Evolutionary conservation across 2,113 vertebrate genomes (phyloP).

Genomic region (Brienomyrus brachyistius): DNA sequence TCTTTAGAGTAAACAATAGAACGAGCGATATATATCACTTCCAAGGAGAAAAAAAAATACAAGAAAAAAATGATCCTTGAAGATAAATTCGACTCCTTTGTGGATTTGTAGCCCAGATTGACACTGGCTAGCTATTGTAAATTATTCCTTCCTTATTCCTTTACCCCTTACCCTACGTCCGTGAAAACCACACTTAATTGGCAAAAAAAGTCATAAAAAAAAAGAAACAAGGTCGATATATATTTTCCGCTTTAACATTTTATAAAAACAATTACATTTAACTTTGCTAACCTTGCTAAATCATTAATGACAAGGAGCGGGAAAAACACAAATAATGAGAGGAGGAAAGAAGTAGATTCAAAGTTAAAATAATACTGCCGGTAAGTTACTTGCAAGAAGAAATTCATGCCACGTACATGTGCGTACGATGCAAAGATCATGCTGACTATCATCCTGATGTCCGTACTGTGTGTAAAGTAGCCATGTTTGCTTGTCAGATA

Average conservation of each 20-base stretch:
- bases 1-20: conserved; percentile 3
- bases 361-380: not conserved
- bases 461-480: not conserved
- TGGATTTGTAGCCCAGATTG: not conserved
- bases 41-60: not conserved
- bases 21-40: not conserved
- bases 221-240: not conserved
- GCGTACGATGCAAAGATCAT: not conserved
- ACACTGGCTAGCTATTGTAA: conserved; percentile 16
- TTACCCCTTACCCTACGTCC: not conserved
- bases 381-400: not conserved
- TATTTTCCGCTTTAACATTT: not conserved
- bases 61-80: not conserved
- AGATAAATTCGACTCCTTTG: not conserved
- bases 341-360: not conserved
- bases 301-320: not conserved
- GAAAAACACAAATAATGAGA: not conserved
- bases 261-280: conserved; percentile 1
- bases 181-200: not conserved
- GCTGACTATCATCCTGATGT: not conserved
- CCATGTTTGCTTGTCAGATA: not conserved
- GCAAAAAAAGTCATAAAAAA: not conserved
- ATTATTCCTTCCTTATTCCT: not conserved
- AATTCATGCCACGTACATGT: not conserved
- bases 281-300: not conserved